Conservation (phyloP, 2,797 vertebrate genomes). For the Typhlichthys eigenmanni region DNA sequence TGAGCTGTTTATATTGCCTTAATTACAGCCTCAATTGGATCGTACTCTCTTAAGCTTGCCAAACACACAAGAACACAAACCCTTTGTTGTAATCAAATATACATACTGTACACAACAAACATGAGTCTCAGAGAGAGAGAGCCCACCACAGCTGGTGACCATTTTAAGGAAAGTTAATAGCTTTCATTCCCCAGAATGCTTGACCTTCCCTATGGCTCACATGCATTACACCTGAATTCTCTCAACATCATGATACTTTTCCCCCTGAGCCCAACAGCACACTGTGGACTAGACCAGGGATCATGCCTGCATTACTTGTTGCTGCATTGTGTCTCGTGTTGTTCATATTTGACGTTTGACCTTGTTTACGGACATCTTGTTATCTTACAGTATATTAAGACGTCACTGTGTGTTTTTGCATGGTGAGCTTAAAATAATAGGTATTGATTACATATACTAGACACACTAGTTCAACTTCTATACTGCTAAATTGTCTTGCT, state of each 20-base stretch:
- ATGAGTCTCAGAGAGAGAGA: conserved; percentile 36
- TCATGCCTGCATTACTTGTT: conserved; percentile 23
- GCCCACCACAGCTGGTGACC: conserved; percentile 4
- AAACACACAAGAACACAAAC: too few relatives aligned
- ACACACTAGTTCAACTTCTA: too few relatives aligned
- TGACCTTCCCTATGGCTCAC: conserved; percentile 64
- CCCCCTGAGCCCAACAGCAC: conserved; percentile 18
- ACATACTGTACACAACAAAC: conserved; percentile 10
- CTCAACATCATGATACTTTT: conserved; percentile 46
- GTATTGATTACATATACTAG: too few relatives aligned
- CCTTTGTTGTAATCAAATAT: too few relatives aligned
- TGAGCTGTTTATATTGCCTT: conserved; percentile 23
- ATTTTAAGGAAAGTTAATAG: conserved; percentile 66
- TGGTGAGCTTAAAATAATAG: not conserved
- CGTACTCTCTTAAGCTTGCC: conserved; percentile 4
- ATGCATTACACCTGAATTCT: conserved; percentile 71
- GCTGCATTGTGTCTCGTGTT: not conserved
- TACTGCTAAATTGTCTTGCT: too few relatives aligned
- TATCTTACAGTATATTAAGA: not conserved
- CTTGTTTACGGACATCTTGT: not conserved
- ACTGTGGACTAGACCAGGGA: conserved; percentile 18
- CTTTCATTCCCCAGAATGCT: conserved; percentile 64
- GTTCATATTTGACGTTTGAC: conserved; percentile 2
- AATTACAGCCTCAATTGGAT: conserved; percentile 34
- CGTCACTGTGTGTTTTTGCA: not conserved